These are phyloP conservation scores for Neolamprologus cancellatus DNA, from an alignment of 2,113 vertebrate species.

Conservation along the genomic window DNA sequence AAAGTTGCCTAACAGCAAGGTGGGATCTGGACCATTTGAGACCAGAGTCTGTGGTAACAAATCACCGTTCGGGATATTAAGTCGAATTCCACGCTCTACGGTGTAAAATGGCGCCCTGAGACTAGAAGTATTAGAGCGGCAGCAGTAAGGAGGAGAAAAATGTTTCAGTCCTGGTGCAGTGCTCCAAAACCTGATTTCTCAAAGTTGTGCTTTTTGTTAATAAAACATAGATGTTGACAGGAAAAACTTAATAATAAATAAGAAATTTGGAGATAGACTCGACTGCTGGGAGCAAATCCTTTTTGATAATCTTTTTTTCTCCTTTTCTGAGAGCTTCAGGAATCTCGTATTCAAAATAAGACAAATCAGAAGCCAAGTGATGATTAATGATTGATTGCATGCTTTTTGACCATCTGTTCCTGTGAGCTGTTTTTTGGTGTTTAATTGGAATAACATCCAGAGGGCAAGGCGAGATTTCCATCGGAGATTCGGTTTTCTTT, in stretches of 20 bases:
- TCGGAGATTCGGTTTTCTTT: not conserved
- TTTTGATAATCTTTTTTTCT: not conserved
- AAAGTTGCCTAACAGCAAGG: constrained; percentile 2
- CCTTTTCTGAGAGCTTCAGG: not conserved
- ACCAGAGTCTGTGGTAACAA: not conserved
- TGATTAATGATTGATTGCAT: constrained; percentile 26
- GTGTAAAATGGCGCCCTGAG: not conserved
- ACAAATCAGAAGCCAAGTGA: not conserved
- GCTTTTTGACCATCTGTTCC: constrained; percentile 33
- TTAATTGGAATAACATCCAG: constrained; percentile 37
- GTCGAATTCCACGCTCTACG: not conserved
- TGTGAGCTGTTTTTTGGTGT: not conserved
- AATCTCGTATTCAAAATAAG: not conserved
- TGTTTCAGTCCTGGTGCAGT: not conserved
- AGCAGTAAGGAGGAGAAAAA: not conserved
- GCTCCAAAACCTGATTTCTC: not conserved
- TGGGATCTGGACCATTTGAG: constrained; percentile 4
- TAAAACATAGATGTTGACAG: not conserved
- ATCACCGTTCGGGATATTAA: constrained; percentile 11
- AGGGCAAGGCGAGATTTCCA: not conserved
- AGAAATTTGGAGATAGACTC: not conserved
- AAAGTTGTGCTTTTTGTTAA: constrained; percentile 6
- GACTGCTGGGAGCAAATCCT: not conserved
- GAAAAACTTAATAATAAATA: not conserved
- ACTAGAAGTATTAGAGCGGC: not conserved